Base-by-base conservation (phyloP, 2,113 vertebrate genomes). In the Pungitius pungitius region DNA sequence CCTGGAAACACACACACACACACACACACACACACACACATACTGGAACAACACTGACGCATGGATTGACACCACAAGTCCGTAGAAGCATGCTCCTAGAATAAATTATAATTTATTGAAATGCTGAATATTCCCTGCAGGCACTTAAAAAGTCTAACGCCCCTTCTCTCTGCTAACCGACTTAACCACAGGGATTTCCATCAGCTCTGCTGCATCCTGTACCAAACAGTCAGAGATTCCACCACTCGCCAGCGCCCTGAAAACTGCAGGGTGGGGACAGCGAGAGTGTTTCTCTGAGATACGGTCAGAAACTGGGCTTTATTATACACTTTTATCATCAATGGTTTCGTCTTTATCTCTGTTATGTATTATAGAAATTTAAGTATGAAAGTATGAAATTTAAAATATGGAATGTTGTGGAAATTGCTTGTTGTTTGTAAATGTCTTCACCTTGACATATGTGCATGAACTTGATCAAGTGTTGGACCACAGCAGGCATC, bases 171-270 rank as follows among this genome's bases (percentile, higher is more conserved):
- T 72, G 56, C 82, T 74, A 89, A 93, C 92, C 93, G 78, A 90
- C 90, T 57, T 73, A 85, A 92, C 93, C 93, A 92, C 92, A 92
- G 83, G 90, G 91, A 91, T 89, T 91, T 92, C 87, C 85, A 92
- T 88, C 88, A 91, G 85, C 83, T 58, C 75, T 83, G 68, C 89
- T 89, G 86, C 85, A 91, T 92, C 90, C 92, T 90, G 89, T 84
- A 87, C 73, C 63, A 78, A 83, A 82, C 82, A 90, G 88, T 85
- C 86, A 92, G 91, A 90, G 83, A 92, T 91, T 90, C 81, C 75
- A 84, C 81, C 83, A 84, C 90, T 86, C 70, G 62, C 69, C 80
- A 81, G 73, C 77, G 77, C 72, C 80, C 74, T 75, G 70, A 87
- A 87, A 82, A 87, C 77, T 82, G 78, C 62, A 85, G 79, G 86